Conservation (phyloP, 2,888 invertebrate genomes). For the Pachymerium ferrugineum region DNA sequence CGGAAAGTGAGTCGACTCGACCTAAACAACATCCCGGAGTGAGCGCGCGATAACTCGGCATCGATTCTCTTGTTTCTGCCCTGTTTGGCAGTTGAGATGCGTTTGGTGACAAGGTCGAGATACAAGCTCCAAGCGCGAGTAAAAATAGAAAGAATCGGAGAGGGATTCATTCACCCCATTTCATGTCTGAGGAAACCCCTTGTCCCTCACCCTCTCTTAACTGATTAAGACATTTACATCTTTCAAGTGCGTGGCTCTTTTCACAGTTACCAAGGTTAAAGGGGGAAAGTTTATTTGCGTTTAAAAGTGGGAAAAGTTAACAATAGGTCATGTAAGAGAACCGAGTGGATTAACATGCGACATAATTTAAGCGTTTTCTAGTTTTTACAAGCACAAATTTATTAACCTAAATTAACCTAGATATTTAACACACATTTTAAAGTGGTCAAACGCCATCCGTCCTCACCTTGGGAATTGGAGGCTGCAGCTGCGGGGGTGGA, state of each 20-base stretch:
- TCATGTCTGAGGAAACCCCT: background rate
- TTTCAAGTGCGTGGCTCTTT: background rate
- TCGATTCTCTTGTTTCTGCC: background rate
- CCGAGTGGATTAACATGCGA: no score
- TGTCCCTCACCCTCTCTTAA: background rate
- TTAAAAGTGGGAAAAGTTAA: no score
- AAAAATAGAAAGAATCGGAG: background rate
- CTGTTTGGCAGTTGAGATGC: background rate
- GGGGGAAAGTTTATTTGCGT: no score
- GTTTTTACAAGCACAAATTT: no score
- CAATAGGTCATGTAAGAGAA: no score
- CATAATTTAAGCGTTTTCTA: no score
- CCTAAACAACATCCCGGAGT: background rate
- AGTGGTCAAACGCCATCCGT: no score
- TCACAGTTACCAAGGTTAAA: background rate
- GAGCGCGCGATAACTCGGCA: background rate
- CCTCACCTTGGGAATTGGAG: background rate
- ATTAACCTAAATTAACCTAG: no score
- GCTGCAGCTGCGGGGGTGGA: background rate
- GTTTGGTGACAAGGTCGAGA: no score
- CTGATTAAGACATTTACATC: background rate
- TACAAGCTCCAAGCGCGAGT: background rate
- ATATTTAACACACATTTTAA: no score
- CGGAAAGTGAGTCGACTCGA: background rate
- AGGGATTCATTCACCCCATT: constrained; percentile 13